These are phyloP conservation scores for Netelia melanura DNA, from an alignment of 2,888 invertebrate species.

Conservation along the genomic window DNA sequence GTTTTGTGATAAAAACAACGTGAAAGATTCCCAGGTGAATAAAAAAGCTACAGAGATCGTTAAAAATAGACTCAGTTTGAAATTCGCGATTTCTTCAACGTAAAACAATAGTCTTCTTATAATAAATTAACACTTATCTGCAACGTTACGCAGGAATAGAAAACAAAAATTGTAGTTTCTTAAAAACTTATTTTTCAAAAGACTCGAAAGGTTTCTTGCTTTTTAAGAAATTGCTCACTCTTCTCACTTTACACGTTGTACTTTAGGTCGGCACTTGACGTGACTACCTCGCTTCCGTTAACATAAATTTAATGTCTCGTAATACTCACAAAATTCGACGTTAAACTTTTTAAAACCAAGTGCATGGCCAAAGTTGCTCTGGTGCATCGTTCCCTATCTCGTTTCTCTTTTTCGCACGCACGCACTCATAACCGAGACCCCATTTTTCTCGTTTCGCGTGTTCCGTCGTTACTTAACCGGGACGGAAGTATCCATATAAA, in stretches of 20 bases:
- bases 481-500: constrained; percentile 54
- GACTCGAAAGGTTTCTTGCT: constrained; percentile 20
- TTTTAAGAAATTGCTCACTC: constrained; percentile 47
- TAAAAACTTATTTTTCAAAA: background rate
- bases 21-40: too few relatives aligned
- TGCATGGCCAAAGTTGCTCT: constrained; percentile 14
- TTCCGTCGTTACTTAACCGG: constrained; percentile 53
- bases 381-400: too few relatives aligned
- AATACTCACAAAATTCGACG: constrained; percentile 45
- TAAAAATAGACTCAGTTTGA: too few relatives aligned
- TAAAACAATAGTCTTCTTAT: too few relatives aligned
- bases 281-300: constrained; percentile 19
- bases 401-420: background rate
- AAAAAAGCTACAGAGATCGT: too few relatives aligned
- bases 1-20: too few relatives aligned
- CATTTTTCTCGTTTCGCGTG: constrained; percentile 39
- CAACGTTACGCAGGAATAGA: too few relatives aligned
- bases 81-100: too few relatives aligned
- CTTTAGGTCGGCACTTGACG: background rate
- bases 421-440: constrained; percentile 5
- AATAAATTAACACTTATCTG: too few relatives aligned
- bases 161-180: background rate
- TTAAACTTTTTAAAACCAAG: constrained; percentile 32
- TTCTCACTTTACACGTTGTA: constrained; percentile 5
- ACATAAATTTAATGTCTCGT: constrained; percentile 63